Evolutionary conservation across 2,797 vertebrate genomes (phyloP).

Genomic region (Periophthalmus magnuspinnatus): DNA sequence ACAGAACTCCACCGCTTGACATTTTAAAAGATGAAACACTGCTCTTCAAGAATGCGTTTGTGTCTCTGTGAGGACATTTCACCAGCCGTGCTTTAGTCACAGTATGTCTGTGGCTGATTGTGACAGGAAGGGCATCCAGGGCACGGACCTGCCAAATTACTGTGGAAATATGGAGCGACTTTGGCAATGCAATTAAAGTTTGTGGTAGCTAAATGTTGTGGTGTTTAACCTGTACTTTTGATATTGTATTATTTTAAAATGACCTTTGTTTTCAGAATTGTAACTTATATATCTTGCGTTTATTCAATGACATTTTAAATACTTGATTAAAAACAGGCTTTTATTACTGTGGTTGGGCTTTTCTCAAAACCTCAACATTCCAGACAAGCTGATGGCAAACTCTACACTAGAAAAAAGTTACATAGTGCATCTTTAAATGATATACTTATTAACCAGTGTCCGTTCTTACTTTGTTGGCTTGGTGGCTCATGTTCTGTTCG

Average conservation of each 20-base stretch:
- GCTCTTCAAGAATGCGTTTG: not conserved
- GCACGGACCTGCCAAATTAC: not conserved
- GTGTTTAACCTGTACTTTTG: no score
- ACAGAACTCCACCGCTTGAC: not conserved
- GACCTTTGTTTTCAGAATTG: no score
- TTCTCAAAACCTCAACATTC: not conserved
- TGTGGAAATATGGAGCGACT: not conserved
- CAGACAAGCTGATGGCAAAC: not conserved
- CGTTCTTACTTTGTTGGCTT: no score
- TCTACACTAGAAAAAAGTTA: not conserved
- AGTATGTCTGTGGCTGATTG: not conserved
- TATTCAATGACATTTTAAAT: not conserved
- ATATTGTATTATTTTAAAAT: not conserved
- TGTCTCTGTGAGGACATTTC: not conserved
- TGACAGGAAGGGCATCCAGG: not conserved
- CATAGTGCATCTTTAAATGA: no score
- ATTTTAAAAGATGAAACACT: not conserved
- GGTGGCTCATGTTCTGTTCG: no score
- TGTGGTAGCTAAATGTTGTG: no score
- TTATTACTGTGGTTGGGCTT: not conserved
- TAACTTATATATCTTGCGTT: not conserved
- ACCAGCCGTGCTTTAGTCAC: not conserved
- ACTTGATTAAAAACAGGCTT: not conserved
- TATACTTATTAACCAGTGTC: no score
- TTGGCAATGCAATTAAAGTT: not conserved